These are phyloP conservation scores for Sebastes aleutianus DNA, from an alignment of 2,797 vertebrate genomes.

Conservation along the genomic window DNA sequence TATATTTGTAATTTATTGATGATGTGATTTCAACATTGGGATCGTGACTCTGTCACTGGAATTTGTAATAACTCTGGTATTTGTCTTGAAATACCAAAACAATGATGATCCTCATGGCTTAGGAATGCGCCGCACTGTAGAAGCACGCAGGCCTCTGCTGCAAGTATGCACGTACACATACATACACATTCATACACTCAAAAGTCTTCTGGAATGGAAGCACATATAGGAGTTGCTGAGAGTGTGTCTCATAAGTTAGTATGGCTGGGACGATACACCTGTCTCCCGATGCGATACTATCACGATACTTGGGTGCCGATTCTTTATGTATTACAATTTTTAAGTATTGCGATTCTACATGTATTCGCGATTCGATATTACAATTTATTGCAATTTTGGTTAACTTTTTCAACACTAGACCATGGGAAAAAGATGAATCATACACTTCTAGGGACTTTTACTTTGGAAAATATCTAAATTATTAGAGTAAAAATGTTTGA, in stretches of 20 bases:
- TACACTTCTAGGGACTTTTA: too few species aligned
- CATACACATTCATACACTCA: background rate
- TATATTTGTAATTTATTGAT: constrained; percentile 49
- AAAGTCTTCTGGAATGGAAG: constrained; percentile 7
- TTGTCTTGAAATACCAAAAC: constrained; percentile 65
- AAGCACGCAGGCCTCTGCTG: background rate
- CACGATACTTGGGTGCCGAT: too few species aligned
- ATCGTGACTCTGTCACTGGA: constrained; percentile 46
- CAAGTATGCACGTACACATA: background rate
- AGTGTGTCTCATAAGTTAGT: background rate
- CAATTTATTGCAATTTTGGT: too few species aligned
- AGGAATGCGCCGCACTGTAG: constrained; percentile 31
- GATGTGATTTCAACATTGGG: constrained; percentile 27
- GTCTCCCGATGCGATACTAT: too few species aligned
- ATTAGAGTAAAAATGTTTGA: too few species aligned
- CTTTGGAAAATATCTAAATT: too few species aligned
- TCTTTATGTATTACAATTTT: too few species aligned
- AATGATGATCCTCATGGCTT: constrained; percentile 43
- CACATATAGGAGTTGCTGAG: background rate
- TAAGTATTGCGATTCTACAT: too few species aligned
- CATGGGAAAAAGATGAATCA: too few species aligned
- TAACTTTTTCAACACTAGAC: too few species aligned
- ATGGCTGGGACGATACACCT: too few species aligned
- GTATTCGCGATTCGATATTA: too few species aligned
- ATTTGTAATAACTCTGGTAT: constrained; percentile 71